Evolutionary conservation across 2,113 vertebrate genomes (phyloP).

Genomic region (Acrocephalus arundinaceus): DNA sequence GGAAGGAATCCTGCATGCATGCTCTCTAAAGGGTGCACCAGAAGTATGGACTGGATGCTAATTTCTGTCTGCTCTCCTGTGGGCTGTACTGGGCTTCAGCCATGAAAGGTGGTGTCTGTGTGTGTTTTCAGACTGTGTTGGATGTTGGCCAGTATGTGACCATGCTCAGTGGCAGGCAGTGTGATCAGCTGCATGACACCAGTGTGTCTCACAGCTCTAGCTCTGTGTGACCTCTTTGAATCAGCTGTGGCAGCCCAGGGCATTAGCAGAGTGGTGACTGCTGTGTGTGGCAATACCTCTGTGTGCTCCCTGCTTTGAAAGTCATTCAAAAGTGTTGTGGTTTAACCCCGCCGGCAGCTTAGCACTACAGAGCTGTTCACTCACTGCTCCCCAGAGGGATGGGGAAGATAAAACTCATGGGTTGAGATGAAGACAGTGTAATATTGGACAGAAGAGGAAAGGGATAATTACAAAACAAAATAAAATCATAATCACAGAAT

Average conservation of each 20-base stretch:
- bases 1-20: accelerated
- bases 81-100: neutral
- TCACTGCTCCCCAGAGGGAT: neutral
- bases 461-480: neutral
- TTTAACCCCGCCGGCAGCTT: neutral
- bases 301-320: neutral
- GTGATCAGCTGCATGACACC: neutral
- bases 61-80: neutral
- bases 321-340: neutral
- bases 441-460: neutral
- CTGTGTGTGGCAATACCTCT: neutral
- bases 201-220: neutral
- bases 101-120: accelerated
- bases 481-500: neutral
- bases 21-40: neutral
- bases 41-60: accelerated
- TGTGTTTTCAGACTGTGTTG: neutral
- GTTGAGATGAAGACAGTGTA: neutral
- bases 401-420: neutral
- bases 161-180: accelerated
- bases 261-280: neutral
- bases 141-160: neutral
- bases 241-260: neutral
- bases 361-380: neutral
- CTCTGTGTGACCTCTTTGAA: neutral